These are phyloP conservation scores for Timandra comae DNA, from an alignment of 2,888 invertebrate genomes.

Conservation along the genomic window DNA sequence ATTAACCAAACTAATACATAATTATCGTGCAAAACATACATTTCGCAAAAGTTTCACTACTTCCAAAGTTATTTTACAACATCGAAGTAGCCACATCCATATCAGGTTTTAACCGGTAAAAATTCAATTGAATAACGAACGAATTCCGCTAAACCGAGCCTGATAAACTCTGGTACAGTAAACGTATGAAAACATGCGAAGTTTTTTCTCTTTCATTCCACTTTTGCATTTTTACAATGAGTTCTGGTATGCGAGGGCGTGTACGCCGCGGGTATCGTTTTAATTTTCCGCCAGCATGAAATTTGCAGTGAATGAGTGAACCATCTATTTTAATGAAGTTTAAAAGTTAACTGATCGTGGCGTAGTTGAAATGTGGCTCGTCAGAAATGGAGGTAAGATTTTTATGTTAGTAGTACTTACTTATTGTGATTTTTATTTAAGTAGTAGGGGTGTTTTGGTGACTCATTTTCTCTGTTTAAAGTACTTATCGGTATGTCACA, in stretches of 20 bases:
- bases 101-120: conserved; percentile 15
- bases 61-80: conserved; percentile 5
- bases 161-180: conserved; percentile 54
- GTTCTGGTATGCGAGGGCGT: conserved; percentile 18
- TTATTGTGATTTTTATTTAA: too few relatives aligned
- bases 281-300: conserved; percentile 71
- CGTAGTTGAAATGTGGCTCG: conserved; percentile 27
- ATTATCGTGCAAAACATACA: conserved; percentile 28
- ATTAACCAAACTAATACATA: conserved; percentile 38
- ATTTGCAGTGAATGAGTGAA: conserved; percentile 68
- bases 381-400: conserved; percentile 19
- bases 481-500: too few relatives aligned
- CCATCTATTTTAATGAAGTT: conserved; percentile 75
- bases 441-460: too few relatives aligned
- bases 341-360: conserved; percentile 69
- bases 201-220: conserved; percentile 47
- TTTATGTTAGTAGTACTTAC: too few relatives aligned
- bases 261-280: conserved; percentile 66
- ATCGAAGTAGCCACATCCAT: background rate
- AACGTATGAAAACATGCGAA: conserved; percentile 52
- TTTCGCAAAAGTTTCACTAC: too few relatives aligned
- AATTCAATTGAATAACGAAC: conserved; percentile 23
- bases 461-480: too few relatives aligned
- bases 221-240: conserved; percentile 53
- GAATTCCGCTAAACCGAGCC: conserved; percentile 31